Evolutionary conservation across 2,888 invertebrate species (phyloP), one percentile per base, ranked within the genome.

Genomic region (Ametastegia equiseti): DNA sequence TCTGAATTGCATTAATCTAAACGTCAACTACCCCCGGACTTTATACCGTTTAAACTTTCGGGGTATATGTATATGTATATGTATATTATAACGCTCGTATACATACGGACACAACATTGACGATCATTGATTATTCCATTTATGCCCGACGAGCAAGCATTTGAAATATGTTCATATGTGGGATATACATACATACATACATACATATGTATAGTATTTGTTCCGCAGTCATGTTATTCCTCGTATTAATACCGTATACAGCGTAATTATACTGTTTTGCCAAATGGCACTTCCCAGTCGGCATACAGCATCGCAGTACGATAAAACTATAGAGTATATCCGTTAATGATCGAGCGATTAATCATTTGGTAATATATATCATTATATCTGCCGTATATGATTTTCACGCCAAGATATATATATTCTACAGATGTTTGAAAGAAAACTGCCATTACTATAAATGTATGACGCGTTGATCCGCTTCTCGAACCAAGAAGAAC

Each of bases 81-180:
- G 27, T 33, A 15, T n/a, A 15, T n/a, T n/a, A n/a, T n/a, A n/a
- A 54, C 3, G 54, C 54, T 54, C 15, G 54, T 39, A 39, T 30
- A 63, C 45, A 11, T 45, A 11, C 13, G 9, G 54, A 19, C 19
- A 54, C 19, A 39, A n/a, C 39, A 67, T 67, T 36, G n/a, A 39
- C 36, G 36, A 67, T 67, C 65, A 67, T 67, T 67, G 65, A 67
- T 67, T 67, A 67, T 67, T 67, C 39, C 65, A 65, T 36, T 36
- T 23, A 27, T 23, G 23, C 45, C 19, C 45, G 1, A 47, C 36
- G 9, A 39, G 42, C 67, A 39, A 36, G 30, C 23, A 45, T 47
- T 27, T 47, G 27, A 30, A 47, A 67, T 67, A 67, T 39, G 42
- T 67, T 19, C 36, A 39, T 13, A 57, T 5, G 42, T 42, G 42